These are phyloP conservation scores for Raja brachyura DNA, from an alignment of 2,113 vertebrate genomes.

Conservation along the genomic window DNA sequence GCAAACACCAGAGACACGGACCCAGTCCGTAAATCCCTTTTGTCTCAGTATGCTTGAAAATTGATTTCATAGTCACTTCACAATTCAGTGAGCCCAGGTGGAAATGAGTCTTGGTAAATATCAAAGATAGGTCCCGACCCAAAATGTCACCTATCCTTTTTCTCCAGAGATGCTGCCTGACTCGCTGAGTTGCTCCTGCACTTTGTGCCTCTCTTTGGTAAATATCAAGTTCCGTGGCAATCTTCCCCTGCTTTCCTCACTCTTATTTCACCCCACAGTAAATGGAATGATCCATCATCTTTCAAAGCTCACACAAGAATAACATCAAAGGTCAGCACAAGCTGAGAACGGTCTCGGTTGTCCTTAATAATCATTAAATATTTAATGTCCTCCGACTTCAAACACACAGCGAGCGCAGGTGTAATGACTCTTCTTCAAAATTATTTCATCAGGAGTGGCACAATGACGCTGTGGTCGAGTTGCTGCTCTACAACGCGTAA, in stretches of 20 bases:
- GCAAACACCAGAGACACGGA: no score
- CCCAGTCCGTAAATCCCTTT: not conserved
- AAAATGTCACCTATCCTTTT: no score
- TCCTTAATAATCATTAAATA: not conserved
- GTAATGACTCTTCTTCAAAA: not conserved
- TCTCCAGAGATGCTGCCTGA: no score
- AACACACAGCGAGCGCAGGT: not conserved
- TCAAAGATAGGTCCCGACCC: not conserved
- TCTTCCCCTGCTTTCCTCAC: not conserved
- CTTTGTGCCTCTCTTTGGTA: no score
- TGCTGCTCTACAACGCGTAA: no score
- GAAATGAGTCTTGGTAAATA: not conserved
- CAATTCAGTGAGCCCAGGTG: not conserved
- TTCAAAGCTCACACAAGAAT: not conserved
- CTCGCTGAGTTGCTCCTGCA: no score
- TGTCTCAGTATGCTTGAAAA: not conserved
- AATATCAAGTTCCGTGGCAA: not conserved
- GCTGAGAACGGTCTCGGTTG: not conserved
- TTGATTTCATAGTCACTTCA: not conserved
- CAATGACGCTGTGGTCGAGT: no score
- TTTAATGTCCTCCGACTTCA: constrained; percentile 3
- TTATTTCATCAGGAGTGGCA: not conserved
- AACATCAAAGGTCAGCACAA: not conserved
- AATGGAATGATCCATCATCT: not conserved
- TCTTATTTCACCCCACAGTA: no score